Evolutionary conservation across 2,888 invertebrate genomes (phyloP).

Genomic region (Escarpia spicata): DNA sequence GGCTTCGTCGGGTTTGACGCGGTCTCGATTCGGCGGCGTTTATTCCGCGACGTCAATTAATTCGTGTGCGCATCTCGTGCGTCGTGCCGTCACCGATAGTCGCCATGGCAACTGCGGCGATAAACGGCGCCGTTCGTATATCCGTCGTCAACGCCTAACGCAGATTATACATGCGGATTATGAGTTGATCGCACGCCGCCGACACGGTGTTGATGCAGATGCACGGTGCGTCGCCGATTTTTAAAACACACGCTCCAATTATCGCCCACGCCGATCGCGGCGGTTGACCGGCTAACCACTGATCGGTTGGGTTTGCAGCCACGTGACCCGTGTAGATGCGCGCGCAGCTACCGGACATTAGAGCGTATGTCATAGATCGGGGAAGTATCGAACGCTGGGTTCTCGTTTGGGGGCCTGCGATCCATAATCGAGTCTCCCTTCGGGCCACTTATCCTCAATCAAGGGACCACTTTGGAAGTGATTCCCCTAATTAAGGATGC

Average conservation of each 20-base stretch:
- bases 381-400: background rate
- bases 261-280: background rate
- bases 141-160: background rate
- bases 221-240: background rate
- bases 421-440: background rate
- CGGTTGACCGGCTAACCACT: background rate
- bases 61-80: background rate
- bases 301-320: too few relatives aligned
- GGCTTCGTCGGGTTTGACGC: background rate
- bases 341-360: background rate
- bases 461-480: background rate
- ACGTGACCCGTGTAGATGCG: background rate
- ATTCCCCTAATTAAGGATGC: background rate
- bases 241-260: background rate
- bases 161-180: background rate
- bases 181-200: background rate
- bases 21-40: background rate
- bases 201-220: background rate
- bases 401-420: background rate
- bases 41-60: conserved; percentile 13
- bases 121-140: background rate
- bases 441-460: background rate
- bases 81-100: conserved; percentile 13
- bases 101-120: conserved; percentile 9
- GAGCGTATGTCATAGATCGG: background rate